These are phyloP conservation scores for Epistrophe eligans DNA, from an alignment of 2,888 invertebrate genomes.

Conservation along the genomic window DNA sequence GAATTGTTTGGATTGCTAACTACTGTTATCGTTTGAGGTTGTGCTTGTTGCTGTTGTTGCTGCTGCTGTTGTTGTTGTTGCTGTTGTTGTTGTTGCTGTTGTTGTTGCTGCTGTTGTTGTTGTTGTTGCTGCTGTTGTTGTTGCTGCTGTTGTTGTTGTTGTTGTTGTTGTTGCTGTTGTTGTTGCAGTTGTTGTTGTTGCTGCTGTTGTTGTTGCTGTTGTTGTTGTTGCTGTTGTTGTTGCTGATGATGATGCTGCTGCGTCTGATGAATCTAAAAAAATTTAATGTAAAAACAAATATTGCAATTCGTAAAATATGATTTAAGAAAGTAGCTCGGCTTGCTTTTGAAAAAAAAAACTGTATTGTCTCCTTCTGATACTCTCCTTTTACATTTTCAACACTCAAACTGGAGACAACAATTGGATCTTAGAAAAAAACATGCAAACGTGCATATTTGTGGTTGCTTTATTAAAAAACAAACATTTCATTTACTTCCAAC, in stretches of 20 bases:
- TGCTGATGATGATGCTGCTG: slow-evolving; percentile 79
- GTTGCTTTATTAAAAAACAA: too few species aligned
- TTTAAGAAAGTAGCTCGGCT: slow-evolving; percentile 28
- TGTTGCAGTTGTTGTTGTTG: slow-evolving; percentile 82
- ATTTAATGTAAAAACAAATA: background rate
- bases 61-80: slow-evolving; percentile 81
- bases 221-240: slow-evolving; percentile 81
- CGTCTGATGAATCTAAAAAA: slow-evolving; percentile 77
- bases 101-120: slow-evolving; percentile 78
- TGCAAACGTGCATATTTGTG: too few species aligned
- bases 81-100: slow-evolving; percentile 80
- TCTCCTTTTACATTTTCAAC: too few species aligned
- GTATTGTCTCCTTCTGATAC: too few species aligned
- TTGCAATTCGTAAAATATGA: background rate
- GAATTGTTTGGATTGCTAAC: slow-evolving; percentile 83
- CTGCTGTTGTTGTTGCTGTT: slow-evolving; percentile 78
- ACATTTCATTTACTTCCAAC: too few species aligned
- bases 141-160: slow-evolving; percentile 83
- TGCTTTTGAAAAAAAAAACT: too few species aligned
- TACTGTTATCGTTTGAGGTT: slow-evolving; percentile 84
- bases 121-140: slow-evolving; percentile 82
- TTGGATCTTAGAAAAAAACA: too few species aligned
- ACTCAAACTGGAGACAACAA: too few species aligned
- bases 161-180: slow-evolving; percentile 74
- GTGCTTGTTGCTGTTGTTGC: slow-evolving; percentile 80